Evolutionary conservation across 2,888 invertebrate genomes (phyloP).

Genomic region (Myopa tessellatipennis): DNA sequence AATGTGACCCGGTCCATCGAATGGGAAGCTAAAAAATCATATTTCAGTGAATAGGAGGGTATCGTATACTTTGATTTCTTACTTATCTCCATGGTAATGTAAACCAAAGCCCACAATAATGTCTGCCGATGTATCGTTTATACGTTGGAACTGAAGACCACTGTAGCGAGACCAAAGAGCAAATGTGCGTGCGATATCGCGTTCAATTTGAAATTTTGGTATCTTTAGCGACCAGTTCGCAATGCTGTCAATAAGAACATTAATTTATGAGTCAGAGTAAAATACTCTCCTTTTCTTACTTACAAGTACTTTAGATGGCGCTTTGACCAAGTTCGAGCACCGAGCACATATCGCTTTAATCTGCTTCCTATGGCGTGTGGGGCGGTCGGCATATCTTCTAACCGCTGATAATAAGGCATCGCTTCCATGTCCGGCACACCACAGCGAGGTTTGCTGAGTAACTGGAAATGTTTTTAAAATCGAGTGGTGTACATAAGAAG

Average conservation of each 20-base stretch:
- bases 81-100: conserved; percentile 77
- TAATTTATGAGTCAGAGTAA: not conserved
- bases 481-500: not conserved
- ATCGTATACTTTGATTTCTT: not conserved
- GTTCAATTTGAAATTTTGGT: conserved; percentile 70
- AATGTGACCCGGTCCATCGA: conserved; percentile 80
- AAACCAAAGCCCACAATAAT: conserved; percentile 80
- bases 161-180: conserved; percentile 78
- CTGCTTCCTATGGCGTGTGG: conserved; percentile 53
- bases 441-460: conserved; percentile 76
- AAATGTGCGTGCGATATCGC: conserved; percentile 74
- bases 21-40: conserved; percentile 72
- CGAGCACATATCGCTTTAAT: conserved; percentile 72
- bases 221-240: conserved; percentile 77
- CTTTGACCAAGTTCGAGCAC: conserved; percentile 77
- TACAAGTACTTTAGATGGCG: conserved; percentile 77
- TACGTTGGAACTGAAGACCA: conserved; percentile 71
- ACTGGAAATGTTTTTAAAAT: conserved; percentile 66
- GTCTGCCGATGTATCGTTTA: conserved; percentile 73
- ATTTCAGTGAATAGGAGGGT: not conserved
- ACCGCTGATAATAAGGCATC: conserved; percentile 47
- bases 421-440: conserved; percentile 77
- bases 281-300: conserved; percentile 55
- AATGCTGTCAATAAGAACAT: conserved; percentile 69
- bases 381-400: conserved; percentile 12